Base-by-base conservation (phyloP, 2,113 vertebrate genomes). In the Electrona antarctica region DNA sequence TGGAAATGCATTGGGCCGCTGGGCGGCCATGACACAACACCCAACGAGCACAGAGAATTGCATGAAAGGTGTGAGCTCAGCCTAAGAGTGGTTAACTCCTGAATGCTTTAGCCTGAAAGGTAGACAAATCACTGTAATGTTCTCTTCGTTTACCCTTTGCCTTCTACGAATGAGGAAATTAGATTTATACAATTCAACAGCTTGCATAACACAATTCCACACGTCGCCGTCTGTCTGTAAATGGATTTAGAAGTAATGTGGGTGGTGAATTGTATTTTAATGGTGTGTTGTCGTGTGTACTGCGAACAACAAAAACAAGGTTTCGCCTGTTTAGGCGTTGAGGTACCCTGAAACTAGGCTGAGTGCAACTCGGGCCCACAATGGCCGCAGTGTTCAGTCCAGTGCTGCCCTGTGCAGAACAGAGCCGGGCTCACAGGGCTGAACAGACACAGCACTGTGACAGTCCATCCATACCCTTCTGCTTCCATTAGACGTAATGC, bases 401-500 rank as follows among this genome's bases (percentile, higher is more conserved):
- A 57, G 14, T 28, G 51, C 66, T 57, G 60, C 72, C 15, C 79
- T 68, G 69, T 8, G 67, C 65, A 69, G 60, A 67, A 85, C 76
- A 77, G 76, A 51, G 73, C 76, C 62, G 63, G 72, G 73, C 69
- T 87, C 77, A 81, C 60, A 67, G 64, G 29, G 78, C 72, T 47
- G 67, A 81, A 92, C 90, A 93, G 85, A 88, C 80, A 72, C 71
- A 3, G 73, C 88, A 79, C 82, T 93, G 90, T 93, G 81, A 83
- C 85, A 82, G 67, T 74, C 78, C 77, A 69, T 76, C 55, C 64
- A 21, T 9, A 15, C 54, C 76, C 64, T 7, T 15, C 15, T 10
- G 67, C 62, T 76, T 46, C 64, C 33, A 41, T 41, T 41, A 68
- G 41, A 78, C 48, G 28, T 79, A 75, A 81, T 60, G 47, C 76